Conservation (phyloP, 2,113 vertebrate species). For the Hystrix brachyura region DNA sequence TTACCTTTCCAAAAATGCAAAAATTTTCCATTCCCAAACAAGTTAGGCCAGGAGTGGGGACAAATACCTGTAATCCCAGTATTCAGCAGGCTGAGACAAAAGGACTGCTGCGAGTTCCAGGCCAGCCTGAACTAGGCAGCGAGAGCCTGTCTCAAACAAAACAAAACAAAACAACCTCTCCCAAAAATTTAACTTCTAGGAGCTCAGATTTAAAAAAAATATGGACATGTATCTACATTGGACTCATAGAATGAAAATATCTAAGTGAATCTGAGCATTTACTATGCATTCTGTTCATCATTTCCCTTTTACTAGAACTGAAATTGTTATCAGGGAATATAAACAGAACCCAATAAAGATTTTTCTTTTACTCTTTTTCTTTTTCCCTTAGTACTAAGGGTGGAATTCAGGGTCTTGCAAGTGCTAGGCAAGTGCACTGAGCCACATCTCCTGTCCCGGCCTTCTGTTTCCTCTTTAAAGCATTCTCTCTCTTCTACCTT, state of each 20-base stretch:
- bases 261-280: neutral
- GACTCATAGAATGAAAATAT: neutral
- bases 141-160: neutral
- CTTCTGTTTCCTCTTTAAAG: neutral
- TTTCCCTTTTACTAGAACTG: neutral
- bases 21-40: neutral
- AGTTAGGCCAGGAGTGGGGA: neutral
- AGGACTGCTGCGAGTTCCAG: neutral
- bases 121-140: neutral
- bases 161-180: neutral
- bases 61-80: neutral
- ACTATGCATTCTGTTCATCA: neutral
- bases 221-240: neutral
- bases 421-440: neutral
- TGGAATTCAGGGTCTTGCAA: neutral
- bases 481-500: neutral
- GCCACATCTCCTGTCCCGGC: neutral
- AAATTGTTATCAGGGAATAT: neutral
- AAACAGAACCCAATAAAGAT: slow-evolving; percentile 13
- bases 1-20: slow-evolving; percentile 40
- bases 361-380: neutral
- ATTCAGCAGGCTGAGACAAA: neutral
- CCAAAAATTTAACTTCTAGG: neutral
- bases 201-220: slow-evolving; percentile 8
- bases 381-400: neutral